phyloP scores from a whole-genome alignment of 2,888 invertebrate genomes.

The Drosophila atripex region DNA sequence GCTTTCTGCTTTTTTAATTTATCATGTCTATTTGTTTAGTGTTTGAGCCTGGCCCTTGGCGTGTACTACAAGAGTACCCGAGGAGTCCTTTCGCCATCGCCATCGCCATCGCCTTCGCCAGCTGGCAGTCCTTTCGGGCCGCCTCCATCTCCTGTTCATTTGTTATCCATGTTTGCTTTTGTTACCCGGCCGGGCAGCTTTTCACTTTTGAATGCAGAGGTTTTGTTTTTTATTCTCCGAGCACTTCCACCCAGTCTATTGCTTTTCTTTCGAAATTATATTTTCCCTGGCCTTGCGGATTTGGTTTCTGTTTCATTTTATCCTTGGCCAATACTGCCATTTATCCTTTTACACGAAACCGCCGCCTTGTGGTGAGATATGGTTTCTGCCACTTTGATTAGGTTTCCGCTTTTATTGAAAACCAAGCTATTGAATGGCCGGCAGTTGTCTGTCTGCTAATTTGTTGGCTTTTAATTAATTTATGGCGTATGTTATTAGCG shows the following conservation, averaged over 20 bases:
- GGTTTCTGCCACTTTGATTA: slow-evolving; percentile 40
- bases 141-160: slow-evolving; percentile 54
- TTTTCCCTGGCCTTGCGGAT: slow-evolving; percentile 53
- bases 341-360: slow-evolving; percentile 22
- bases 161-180: slow-evolving; percentile 69
- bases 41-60: slow-evolving; percentile 54
- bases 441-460: slow-evolving; percentile 24
- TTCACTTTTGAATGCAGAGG: slow-evolving; percentile 46
- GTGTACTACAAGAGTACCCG: slow-evolving; percentile 41
- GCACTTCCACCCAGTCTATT: slow-evolving; percentile 60
- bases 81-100: slow-evolving; percentile 6
- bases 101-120: neutral
- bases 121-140: slow-evolving; percentile 6
- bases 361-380: slow-evolving; percentile 36
- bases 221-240: slow-evolving; percentile 17
- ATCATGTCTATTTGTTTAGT: slow-evolving; percentile 78
- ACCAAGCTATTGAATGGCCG: slow-evolving; percentile 60
- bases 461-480: slow-evolving; percentile 47
- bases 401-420: slow-evolving; percentile 67
- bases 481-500: slow-evolving; percentile 38
- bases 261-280: slow-evolving; percentile 46
- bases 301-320: slow-evolving; percentile 45
- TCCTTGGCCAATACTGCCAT: slow-evolving; percentile 1
- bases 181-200: slow-evolving; percentile 31
- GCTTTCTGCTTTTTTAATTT: slow-evolving; percentile 71